Conservation (phyloP, 2,797 vertebrate species). For the Coccyzus lansbergi region DNA sequence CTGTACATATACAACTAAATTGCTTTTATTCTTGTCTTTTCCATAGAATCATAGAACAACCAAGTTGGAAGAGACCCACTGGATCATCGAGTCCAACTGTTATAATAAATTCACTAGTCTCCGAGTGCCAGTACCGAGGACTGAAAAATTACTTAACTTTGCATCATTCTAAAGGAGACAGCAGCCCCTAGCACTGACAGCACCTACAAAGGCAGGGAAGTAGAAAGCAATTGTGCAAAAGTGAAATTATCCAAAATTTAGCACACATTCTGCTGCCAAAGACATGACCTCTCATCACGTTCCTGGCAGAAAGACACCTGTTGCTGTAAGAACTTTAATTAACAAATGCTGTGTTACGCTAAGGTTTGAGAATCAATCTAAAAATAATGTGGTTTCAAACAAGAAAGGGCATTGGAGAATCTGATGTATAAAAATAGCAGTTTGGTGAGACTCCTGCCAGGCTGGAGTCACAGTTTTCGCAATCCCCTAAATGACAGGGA, state of each 20-base stretch:
- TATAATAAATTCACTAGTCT: background rate
- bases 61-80: no score
- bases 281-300: fast-evolving
- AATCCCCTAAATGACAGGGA: background rate
- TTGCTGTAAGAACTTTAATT: background rate
- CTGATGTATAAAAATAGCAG: background rate
- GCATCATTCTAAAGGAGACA: background rate
- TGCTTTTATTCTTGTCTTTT: background rate
- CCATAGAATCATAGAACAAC: no score
- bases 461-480: background rate
- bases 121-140: background rate
- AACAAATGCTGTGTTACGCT: background rate
- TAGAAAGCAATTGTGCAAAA: background rate
- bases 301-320: background rate
- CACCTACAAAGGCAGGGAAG: background rate
- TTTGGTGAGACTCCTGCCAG: background rate
- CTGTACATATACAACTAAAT: background rate
- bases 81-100: no score
- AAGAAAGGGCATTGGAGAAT: background rate
- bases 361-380: background rate
- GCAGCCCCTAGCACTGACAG: background rate
- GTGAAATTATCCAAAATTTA: background rate
- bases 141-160: background rate
- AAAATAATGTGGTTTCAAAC: background rate
- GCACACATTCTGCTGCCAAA: background rate